Evolutionary conservation across 2,888 invertebrate species (phyloP).

Genomic region (Cerceris rybyensis): DNA sequence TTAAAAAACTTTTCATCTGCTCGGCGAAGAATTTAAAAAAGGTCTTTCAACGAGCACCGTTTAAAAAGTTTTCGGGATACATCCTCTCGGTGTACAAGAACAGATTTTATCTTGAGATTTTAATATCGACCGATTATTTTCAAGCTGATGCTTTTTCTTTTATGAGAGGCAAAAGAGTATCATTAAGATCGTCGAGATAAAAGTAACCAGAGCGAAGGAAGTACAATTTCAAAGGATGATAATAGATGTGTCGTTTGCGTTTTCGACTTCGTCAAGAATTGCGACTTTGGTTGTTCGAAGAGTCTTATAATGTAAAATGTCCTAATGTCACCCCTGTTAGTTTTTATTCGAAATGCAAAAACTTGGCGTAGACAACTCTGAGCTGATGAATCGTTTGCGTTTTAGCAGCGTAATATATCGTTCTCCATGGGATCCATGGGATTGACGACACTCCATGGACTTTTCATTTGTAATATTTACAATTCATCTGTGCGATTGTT

Average conservation of each 20-base stretch:
- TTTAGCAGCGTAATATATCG: conserved; percentile 12
- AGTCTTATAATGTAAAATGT: no score
- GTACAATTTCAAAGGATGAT: no score
- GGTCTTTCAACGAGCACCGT: background rate
- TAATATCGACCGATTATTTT: background rate
- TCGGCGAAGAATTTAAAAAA: background rate
- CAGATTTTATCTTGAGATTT: background rate
- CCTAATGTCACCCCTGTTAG: no score
- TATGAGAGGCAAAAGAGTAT: background rate
- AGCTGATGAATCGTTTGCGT: conserved; percentile 3
- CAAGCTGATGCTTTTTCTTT: background rate
- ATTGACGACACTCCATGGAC: conserved; percentile 1
- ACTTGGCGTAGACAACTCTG: background rate
- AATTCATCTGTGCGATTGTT: background rate
- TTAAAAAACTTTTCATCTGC: background rate
- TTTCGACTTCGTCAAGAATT: no score
- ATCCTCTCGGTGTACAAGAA: background rate
- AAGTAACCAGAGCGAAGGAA: no score
- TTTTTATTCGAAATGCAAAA: no score
- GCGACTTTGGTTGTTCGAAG: no score
- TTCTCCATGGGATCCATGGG: background rate
- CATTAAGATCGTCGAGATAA: background rate
- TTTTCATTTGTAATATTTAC: conserved; percentile 12
- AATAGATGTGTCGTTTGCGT: no score
- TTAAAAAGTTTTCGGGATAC: conserved; percentile 2